A percentile compares a stretch with the other conserved stretches of the same genome.
Conservation (phyloP, 2,888 invertebrate species). For the Athalia cordata region DNA sequence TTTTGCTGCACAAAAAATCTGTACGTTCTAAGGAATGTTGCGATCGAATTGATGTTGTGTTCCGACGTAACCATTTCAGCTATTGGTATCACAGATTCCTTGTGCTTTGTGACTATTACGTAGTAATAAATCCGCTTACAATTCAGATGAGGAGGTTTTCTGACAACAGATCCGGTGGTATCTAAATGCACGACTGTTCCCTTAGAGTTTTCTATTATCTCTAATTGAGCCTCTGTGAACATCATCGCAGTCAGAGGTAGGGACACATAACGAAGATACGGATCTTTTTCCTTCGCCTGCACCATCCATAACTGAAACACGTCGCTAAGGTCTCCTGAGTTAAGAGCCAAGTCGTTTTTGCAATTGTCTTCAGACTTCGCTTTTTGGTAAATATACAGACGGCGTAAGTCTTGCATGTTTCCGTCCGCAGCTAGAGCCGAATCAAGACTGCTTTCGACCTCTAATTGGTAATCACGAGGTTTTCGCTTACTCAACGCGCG, state of each 20-base stretch:
- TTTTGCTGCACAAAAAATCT: slow-evolving; percentile 2
- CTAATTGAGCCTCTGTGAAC: slow-evolving; percentile 39
- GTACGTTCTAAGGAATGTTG: slow-evolving; percentile 4
- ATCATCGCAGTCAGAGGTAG: slow-evolving; percentile 35
- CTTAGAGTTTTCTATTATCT: neutral
- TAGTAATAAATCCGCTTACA: slow-evolving; percentile 50
- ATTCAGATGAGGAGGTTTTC: slow-evolving; percentile 41
- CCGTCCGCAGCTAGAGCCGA: slow-evolving; percentile 43
- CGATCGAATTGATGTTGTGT: neutral
- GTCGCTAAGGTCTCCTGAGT: slow-evolving; percentile 41
- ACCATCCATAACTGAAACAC: slow-evolving; percentile 42
- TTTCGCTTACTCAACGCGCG: slow-evolving; percentile 64
- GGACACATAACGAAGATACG: slow-evolving; percentile 20
- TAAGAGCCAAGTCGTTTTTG: neutral
- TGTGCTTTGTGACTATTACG: slow-evolving; percentile 12
- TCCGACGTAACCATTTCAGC: slow-evolving; percentile 17
- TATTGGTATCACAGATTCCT: slow-evolving; percentile 5
- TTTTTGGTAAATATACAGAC: neutral
- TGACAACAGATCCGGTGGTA: slow-evolving; percentile 48
- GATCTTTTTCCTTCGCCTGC: slow-evolving; percentile 34
- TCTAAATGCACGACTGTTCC: slow-evolving; percentile 48
- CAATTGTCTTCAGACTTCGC: slow-evolving; percentile 27
- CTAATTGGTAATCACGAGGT: slow-evolving; percentile 41
- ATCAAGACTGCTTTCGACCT: slow-evolving; percentile 39
- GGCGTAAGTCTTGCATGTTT: slow-evolving; percentile 38